Conservation (phyloP, 2,888 invertebrate species). For the Trichogramma evanescens region DNA sequence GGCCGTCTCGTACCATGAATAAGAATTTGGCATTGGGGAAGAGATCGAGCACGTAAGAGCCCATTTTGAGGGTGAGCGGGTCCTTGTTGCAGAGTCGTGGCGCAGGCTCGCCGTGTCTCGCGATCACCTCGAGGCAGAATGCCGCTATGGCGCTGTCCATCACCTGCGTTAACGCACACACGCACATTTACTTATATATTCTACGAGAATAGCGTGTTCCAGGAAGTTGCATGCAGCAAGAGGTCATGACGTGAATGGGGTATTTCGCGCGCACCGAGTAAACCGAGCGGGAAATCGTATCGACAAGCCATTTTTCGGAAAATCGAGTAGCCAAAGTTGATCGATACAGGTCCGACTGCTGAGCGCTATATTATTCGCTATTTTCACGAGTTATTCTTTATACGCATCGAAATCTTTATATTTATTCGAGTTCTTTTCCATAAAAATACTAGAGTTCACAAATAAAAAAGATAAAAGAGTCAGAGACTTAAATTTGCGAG, state of each 20-base stretch:
- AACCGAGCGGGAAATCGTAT: too few species aligned
- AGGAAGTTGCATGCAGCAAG: too few species aligned
- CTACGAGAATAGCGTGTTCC: background rate
- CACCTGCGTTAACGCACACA: constrained; percentile 49
- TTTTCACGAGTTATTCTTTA: background rate
- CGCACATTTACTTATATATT: background rate
- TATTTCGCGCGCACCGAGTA: too few species aligned
- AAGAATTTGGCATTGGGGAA: constrained; percentile 98
- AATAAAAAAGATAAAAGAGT: too few species aligned
- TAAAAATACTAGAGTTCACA: too few species aligned
- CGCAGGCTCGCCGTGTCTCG: constrained; percentile 91
- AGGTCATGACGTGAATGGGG: too few species aligned
- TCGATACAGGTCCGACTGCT: too few species aligned
- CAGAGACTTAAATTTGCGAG: background rate
- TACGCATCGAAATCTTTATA: background rate
- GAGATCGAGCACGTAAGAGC: constrained; percentile 84
- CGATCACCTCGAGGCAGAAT: constrained; percentile 93
- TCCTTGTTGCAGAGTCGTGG: constrained; percentile 97
- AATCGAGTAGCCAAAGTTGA: too few species aligned
- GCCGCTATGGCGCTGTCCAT: constrained; percentile 93
- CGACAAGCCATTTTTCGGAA: too few species aligned
- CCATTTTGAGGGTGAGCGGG: constrained; percentile 95
- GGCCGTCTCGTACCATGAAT: constrained; percentile 96
- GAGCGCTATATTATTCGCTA: too few species aligned
- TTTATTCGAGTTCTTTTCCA: background rate